phyloP scores from a whole-genome alignment of 2,888 invertebrate genomes.

The Diaprepes abbreviatus region DNA sequence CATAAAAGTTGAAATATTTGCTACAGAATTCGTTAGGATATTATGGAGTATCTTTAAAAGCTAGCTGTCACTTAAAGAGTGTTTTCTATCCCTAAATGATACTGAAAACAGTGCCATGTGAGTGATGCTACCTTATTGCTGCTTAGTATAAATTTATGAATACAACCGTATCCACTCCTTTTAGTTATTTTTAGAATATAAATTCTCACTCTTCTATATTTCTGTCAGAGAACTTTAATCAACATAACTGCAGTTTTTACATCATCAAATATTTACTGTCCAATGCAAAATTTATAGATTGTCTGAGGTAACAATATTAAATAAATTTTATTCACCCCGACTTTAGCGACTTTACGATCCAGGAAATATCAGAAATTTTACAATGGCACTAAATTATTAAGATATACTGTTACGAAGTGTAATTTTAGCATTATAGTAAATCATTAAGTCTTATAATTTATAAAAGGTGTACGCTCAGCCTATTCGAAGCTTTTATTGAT shows the following conservation, averaged over 20 bases:
- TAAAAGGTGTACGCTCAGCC: not conserved
- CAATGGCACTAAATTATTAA: slow-evolving; percentile 25
- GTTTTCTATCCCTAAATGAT: too few relatives aligned
- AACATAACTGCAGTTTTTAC: not conserved
- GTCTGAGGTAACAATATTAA: slow-evolving; percentile 3
- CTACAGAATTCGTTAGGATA: too few relatives aligned
- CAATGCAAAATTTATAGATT: not conserved
- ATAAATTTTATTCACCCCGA: slow-evolving; percentile 21
- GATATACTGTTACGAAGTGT: slow-evolving; percentile 11
- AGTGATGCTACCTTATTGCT: too few relatives aligned
- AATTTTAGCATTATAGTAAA: slow-evolving; percentile 14
- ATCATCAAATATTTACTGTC: slow-evolving; percentile 13
- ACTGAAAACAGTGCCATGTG: too few relatives aligned
- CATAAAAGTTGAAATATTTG: too few relatives aligned
- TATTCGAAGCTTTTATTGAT: slow-evolving; percentile 1
- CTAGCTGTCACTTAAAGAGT: too few relatives aligned
- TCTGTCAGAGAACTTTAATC: too few relatives aligned
- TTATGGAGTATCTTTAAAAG: too few relatives aligned
- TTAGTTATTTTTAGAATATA: too few relatives aligned
- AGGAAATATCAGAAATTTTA: slow-evolving; percentile 20
- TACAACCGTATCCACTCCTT: too few relatives aligned
- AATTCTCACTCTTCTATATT: too few relatives aligned
- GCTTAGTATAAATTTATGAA: too few relatives aligned
- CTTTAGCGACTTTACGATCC: slow-evolving; percentile 22
- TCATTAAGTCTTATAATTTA: slow-evolving; percentile 4